A percentile compares a stretch with the other conserved stretches of the same genome.
Evolutionary conservation across 2,797 vertebrate genomes (phyloP).

Genomic region (Sphaeramia orbicularis): DNA sequence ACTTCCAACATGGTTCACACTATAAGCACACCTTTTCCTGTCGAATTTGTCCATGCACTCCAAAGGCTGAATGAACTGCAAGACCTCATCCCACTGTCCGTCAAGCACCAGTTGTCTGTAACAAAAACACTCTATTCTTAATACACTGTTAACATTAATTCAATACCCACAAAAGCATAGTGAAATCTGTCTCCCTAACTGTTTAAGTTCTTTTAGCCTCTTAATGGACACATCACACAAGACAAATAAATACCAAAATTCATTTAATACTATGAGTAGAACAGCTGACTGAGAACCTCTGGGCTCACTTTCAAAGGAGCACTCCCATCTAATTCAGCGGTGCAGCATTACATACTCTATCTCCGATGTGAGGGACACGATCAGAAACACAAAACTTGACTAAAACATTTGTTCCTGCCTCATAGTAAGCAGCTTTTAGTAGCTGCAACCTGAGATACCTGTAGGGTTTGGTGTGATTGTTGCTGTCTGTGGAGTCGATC

Average conservation of each 20-base stretch:
- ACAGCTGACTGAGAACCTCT: conserved; percentile 6
- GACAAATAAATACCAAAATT: conserved; percentile 8
- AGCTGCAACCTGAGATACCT: not conserved
- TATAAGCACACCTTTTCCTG: conserved; percentile 89
- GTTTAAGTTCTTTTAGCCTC: not conserved
- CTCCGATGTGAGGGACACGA: conserved; percentile 1
- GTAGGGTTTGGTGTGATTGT: not conserved
- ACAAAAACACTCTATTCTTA: conserved; percentile 15
- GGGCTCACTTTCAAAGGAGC: conserved; percentile 41
- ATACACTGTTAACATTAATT: not conserved
- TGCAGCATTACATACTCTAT: conserved; percentile 28
- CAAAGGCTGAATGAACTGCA: conserved; percentile 98
- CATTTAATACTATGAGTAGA: conserved; percentile 32
- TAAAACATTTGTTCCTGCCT: conserved; percentile 2
- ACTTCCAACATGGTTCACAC: not conserved
- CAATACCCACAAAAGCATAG: not conserved
- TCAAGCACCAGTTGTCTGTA: conserved; percentile 95
- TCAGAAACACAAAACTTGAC: conserved; percentile 17
- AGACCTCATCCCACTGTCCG: conserved; percentile 98
- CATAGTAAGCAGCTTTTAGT: not conserved
- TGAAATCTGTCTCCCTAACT: not conserved
- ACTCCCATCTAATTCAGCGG: conserved; percentile 11
- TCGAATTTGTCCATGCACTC: conserved; percentile 99
- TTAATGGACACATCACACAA: not conserved
- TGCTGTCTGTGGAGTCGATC: not conserved